Conservation (phyloP, 2,113 vertebrate genomes). For the Columbina picui region DNA sequence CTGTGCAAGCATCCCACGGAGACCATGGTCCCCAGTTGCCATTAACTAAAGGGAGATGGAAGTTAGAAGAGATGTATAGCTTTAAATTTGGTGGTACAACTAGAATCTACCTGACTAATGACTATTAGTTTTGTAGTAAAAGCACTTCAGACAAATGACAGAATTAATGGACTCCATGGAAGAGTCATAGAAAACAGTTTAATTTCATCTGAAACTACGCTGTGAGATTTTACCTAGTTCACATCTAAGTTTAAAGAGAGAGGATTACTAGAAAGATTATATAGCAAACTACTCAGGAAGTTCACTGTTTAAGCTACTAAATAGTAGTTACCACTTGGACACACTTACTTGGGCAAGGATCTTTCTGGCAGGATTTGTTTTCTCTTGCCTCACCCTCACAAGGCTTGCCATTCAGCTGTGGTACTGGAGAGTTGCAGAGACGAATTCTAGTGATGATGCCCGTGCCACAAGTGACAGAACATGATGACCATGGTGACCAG, state of each 20-base stretch:
- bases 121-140: background rate
- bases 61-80: background rate
- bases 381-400: conserved; percentile 93
- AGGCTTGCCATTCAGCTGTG: conserved; percentile 92
- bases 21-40: conserved; percentile 98
- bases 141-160: background rate
- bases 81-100: background rate
- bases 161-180: background rate
- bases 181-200: background rate
- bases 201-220: background rate
- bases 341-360: conserved; percentile 90
- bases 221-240: background rate
- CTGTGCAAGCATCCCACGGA: conserved; percentile 90
- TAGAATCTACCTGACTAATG: background rate
- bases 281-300: background rate
- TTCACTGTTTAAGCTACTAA: background rate
- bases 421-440: conserved; percentile 97
- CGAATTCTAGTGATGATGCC: conserved; percentile 96
- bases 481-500: conserved; percentile 98
- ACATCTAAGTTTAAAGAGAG: background rate
- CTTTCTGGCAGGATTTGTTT: conserved; percentile 87
- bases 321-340: background rate
- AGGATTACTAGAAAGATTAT: background rate
- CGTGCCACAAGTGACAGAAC: conserved; percentile 92
- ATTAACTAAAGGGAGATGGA: conserved; percentile 79